These are phyloP conservation scores for Campylomormyrus tamandua DNA, from an alignment of 2,113 vertebrate species.

Conservation along the genomic window DNA sequence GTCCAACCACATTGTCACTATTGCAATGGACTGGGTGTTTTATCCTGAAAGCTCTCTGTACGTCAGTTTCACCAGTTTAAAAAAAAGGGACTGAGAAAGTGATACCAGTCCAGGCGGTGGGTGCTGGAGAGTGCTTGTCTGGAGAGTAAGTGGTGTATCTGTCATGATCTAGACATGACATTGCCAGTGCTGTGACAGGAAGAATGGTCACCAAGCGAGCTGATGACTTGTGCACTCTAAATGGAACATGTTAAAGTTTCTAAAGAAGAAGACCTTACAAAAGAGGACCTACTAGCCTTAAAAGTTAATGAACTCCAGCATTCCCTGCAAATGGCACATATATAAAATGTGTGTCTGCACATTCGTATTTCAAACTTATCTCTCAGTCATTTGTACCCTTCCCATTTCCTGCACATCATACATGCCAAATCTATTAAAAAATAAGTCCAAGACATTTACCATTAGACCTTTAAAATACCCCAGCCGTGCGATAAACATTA, in stretches of 20 bases:
- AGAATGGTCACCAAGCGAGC: neutral
- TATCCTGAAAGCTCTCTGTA: neutral
- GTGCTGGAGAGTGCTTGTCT: neutral
- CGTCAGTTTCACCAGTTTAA: neutral
- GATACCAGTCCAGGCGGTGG: neutral
- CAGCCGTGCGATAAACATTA: constrained; percentile 5
- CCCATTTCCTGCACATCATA: constrained; percentile 8
- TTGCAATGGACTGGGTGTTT: neutral
- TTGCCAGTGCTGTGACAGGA: neutral
- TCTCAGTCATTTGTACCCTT: neutral
- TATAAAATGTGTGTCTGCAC: neutral
- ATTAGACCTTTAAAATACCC: neutral
- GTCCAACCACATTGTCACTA: neutral
- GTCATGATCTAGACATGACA: neutral
- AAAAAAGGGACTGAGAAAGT: neutral
- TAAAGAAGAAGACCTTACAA: neutral
- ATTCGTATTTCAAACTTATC: neutral
- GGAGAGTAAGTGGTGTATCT: neutral
- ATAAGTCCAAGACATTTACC: constrained; percentile 3
- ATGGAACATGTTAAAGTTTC: neutral
- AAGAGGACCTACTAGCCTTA: neutral
- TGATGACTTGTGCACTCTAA: neutral
- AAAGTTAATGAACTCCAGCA: neutral
- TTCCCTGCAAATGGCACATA: neutral
- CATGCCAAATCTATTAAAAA: constrained; percentile 10